Conservation (phyloP, 1,140 invertebrate species). For the Sitobion miscanthi region DNA sequence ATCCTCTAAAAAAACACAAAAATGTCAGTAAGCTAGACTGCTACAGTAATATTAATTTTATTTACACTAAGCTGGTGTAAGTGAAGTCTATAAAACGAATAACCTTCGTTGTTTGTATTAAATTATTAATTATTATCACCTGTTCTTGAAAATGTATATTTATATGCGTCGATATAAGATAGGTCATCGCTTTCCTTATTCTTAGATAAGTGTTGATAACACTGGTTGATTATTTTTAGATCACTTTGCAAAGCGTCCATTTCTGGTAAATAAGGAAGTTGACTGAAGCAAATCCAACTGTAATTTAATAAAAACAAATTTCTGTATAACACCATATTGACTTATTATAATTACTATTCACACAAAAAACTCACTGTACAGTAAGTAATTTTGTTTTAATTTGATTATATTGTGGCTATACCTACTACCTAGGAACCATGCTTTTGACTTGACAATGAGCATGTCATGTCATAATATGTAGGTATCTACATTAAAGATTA, state of each 20-base stretch:
- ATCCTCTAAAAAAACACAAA: conserved; percentile 66
- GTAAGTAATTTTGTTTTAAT: too few species aligned
- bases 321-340: neutral
- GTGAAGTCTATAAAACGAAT: too few species aligned
- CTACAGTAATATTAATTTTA: neutral
- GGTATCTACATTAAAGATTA: too few species aligned
- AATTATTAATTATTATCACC: conserved; percentile 62
- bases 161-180: conserved; percentile 77
- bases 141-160: conserved; percentile 75
- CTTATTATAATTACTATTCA: neutral
- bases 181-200: conserved; percentile 63
- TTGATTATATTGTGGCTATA: too few species aligned
- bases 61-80: too few species aligned
- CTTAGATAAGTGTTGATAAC: conserved; percentile 68
- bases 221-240: conserved; percentile 70
- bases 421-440: too few species aligned
- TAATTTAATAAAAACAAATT: conserved; percentile 13
- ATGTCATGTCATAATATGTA: too few species aligned
- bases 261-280: conserved; percentile 76
- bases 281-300: conserved; percentile 78
- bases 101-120: too few species aligned
- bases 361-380: too few species aligned
- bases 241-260: conserved; percentile 71
- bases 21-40: neutral
- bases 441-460: too few species aligned